Base-by-base conservation (phyloP, 2,888 invertebrate species). In the Rambutsinella grinnellia region DNA sequence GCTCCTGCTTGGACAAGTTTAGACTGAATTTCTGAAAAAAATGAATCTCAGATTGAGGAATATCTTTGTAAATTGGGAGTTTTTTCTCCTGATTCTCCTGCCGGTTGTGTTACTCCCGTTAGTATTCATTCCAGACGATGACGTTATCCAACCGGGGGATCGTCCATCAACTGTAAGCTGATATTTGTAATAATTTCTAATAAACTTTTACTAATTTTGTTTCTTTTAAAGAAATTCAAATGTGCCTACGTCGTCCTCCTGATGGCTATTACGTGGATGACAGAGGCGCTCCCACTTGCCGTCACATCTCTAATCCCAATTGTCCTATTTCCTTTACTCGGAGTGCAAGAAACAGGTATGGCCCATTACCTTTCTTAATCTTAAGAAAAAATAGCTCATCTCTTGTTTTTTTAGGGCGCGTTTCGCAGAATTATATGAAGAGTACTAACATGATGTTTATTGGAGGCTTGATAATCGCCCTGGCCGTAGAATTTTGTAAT, bases 241-340 rank as follows among this genome's bases (percentile, higher is more conserved):
- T 95, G 94, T 85, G 91, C 93, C 86, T 95, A 92, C 86, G 91
- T 94, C 24, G 91, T 95, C 0, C 85, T 92, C 0, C 88, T 94
- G 78, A 95, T 95, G 94, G 93, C 94, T 0, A 88, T 92, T 36
- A 94, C 90, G 86, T 94, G 94, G 94, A 93, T 94, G 78, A 90
- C 93, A 51, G 95, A 95, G 85, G 91, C 92, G 0, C 86, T 95
- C 0, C 95, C 95, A 0, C 87, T 95, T 2, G 93, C 94, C 0
- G 91, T 95, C 0, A 85, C 92, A 1, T 93, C 94, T 0, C 90
- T 95, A 87, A 89, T 95, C 71, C 95, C 95, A 0, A 92, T 95
- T 83, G 90, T 94, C 0, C 88, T 94, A 0, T 94, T 94, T 86
- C 95, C 95, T 0, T 87, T 93, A 1, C 90, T 95, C 90, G 94